These are phyloP conservation scores for Loxodonta africana DNA, from an alignment of 2,113 vertebrate genomes.

Conservation along the genomic window DNA sequence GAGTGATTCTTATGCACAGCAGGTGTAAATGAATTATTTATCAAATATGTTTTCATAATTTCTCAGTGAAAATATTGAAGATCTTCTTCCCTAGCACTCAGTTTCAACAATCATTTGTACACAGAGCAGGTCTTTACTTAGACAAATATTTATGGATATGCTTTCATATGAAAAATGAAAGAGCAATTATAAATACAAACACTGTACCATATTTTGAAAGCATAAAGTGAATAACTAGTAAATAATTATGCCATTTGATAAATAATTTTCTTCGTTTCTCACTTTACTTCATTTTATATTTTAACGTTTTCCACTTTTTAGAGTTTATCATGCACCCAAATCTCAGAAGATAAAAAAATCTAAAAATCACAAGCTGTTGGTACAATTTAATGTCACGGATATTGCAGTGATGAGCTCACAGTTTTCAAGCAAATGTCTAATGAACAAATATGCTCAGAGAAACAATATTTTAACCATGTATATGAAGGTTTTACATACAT, in stretches of 20 bases:
- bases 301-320: slow-evolving; percentile 73
- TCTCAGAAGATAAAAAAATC: slow-evolving; percentile 38
- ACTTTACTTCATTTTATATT: slow-evolving; percentile 72
- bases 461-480: neutral
- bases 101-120: slow-evolving; percentile 86
- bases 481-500: neutral
- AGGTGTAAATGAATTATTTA: slow-evolving; percentile 91
- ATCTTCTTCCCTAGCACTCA: slow-evolving; percentile 83
- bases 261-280: slow-evolving; percentile 68
- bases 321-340: neutral
- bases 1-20: slow-evolving; percentile 89
- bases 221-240: slow-evolving; percentile 82
- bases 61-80: slow-evolving; percentile 85
- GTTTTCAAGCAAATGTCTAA: neutral
- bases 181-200: slow-evolving; percentile 77
- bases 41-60: slow-evolving; percentile 88
- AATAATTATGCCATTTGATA: slow-evolving; percentile 82
- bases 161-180: slow-evolving; percentile 85
- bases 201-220: slow-evolving; percentile 81
- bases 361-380: slow-evolving; percentile 60
- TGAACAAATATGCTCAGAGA: neutral
- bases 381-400: neutral
- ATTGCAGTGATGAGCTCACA: neutral
- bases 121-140: slow-evolving; percentile 86
- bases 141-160: slow-evolving; percentile 87